phyloP scores from a whole-genome alignment of 2,113 vertebrate genomes.

The Elephas maximus region DNA sequence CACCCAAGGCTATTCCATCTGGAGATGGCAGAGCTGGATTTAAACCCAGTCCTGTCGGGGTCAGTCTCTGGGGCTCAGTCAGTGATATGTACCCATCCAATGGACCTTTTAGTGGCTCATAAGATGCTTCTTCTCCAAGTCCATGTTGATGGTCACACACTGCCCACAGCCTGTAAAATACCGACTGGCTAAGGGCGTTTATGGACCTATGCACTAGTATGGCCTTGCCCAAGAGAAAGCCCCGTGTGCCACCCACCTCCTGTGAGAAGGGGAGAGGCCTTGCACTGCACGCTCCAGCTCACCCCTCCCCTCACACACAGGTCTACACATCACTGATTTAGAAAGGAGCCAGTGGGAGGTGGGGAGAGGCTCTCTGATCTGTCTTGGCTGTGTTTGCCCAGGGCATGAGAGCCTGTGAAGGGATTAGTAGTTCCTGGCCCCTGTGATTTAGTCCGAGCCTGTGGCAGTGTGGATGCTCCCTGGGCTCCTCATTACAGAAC shows the following conservation, averaged over 20 bases:
- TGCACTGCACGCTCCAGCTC: slow-evolving; percentile 62
- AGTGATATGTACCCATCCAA: neutral
- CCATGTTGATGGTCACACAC: neutral
- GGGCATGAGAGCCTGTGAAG: slow-evolving; percentile 65
- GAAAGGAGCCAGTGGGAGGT: neutral
- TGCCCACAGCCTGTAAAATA: no score
- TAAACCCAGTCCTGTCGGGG: neutral
- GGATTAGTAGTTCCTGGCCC: neutral
- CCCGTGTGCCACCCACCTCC: rapidly evolving
- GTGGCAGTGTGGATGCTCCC: neutral
- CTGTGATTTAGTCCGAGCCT: neutral
- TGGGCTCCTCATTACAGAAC: slow-evolving; percentile 63
- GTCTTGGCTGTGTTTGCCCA: slow-evolving; percentile 59
- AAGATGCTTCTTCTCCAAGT: neutral
- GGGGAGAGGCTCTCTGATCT: slow-evolving; percentile 73
- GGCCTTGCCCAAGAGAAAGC: no score
- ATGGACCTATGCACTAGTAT: rapidly evolving
- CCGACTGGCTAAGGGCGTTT: rapidly evolving
- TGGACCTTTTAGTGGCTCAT: neutral
- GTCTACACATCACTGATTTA: slow-evolving; percentile 81
- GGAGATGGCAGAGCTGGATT: neutral
- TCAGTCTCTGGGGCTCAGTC: neutral
- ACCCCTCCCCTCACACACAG: slow-evolving; percentile 69
- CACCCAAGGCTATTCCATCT: rapidly evolving
- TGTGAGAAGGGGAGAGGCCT: neutral